Percentiles rank a stretch among this genome's conserved stretches.
Conservation (phyloP, 2,113 vertebrate genomes). For the Alosa alosa region DNA sequence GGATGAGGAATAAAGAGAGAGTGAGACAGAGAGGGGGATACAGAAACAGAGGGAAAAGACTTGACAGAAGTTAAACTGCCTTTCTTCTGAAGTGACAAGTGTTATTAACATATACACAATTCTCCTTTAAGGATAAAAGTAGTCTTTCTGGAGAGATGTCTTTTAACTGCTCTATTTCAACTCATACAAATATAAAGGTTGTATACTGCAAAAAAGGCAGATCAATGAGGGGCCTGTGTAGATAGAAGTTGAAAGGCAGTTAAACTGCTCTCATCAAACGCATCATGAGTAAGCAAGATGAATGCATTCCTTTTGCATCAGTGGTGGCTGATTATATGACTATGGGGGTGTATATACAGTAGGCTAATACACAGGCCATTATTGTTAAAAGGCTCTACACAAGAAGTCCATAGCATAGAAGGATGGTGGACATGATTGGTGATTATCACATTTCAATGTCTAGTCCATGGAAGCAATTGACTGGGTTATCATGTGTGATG, state of each 20-base stretch:
- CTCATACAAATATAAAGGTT: not conserved
- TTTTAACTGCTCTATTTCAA: not conserved
- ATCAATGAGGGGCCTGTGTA: not conserved
- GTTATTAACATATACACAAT: not conserved
- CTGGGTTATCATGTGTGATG: conserved; percentile 23
- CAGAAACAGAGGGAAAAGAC: not conserved
- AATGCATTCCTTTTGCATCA: not conserved
- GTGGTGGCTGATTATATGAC: not conserved
- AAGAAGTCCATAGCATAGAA: no score
- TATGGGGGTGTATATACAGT: not conserved
- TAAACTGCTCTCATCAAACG: not conserved
- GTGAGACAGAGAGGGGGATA: conserved; percentile 2
- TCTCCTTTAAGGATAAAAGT: not conserved
- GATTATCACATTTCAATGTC: not conserved
- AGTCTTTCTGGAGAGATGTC: not conserved
- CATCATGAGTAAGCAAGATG: not conserved
- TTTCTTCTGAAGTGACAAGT: not conserved
- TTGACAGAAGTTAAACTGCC: not conserved
- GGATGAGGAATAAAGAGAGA: not conserved
- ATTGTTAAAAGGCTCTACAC: no score
- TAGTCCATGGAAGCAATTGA: not conserved
- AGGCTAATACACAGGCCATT: no score
- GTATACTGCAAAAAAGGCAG: not conserved
- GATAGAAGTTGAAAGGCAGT: not conserved
- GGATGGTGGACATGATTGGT: no score